Evolutionary conservation across 1,140 invertebrate species (phyloP).

Genomic region (Bombus sylvicola): DNA sequence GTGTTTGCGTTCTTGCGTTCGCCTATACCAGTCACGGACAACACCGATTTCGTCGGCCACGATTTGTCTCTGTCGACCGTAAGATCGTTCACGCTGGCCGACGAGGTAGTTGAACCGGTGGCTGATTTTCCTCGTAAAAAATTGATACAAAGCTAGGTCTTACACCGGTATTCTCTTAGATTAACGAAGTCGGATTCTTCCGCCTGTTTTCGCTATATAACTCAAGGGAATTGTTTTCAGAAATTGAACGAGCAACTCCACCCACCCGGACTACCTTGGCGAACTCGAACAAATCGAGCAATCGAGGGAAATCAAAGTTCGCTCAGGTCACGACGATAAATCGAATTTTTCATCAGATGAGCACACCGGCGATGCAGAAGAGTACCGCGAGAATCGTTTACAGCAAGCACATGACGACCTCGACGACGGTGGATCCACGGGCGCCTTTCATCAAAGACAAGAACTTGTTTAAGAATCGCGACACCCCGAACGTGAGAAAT

Average conservation of each 20-base stretch:
- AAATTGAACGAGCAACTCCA: conserved; percentile 84
- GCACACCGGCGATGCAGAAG: conserved; percentile 78
- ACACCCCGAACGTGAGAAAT: conserved; percentile 67
- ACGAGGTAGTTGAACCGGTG: background rate
- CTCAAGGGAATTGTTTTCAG: conserved; percentile 72
- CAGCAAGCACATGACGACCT: conserved; percentile 78
- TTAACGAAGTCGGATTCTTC: too few species aligned
- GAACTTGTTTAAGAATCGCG: conserved; percentile 75
- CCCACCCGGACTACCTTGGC: conserved; percentile 83
- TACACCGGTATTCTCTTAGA: background rate
- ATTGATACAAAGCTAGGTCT: background rate
- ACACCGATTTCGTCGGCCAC: background rate
- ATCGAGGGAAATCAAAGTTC: conserved; percentile 68
- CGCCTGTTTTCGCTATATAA: background rate
- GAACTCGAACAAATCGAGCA: conserved; percentile 73
- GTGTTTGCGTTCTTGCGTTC: too few species aligned
- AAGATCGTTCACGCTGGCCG: background rate
- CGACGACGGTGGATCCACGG: conserved; percentile 81
- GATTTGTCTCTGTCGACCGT: background rate
- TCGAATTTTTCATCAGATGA: conserved; percentile 73
- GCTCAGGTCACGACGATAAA: conserved; percentile 70
- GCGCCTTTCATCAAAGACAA: conserved; percentile 74
- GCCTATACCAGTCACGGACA: too few species aligned
- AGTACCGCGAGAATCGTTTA: conserved; percentile 73
- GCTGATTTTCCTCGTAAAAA: background rate